These are phyloP conservation scores for Eolophus roseicapilla DNA, from an alignment of 2,113 vertebrate species.

Conservation along the genomic window DNA sequence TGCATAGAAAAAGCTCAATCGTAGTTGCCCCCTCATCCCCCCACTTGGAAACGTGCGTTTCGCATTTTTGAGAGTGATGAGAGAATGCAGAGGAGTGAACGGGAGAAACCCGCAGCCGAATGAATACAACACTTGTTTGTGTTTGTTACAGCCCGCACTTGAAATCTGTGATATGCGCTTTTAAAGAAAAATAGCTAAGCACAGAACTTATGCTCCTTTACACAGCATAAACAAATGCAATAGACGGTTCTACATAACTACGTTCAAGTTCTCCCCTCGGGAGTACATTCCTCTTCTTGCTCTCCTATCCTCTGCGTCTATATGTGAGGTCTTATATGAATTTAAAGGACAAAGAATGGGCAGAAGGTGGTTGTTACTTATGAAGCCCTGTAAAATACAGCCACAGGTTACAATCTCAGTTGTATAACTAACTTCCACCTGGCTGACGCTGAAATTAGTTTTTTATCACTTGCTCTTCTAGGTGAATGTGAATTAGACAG, in stretches of 20 bases:
- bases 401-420: not conserved
- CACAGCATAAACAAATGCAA: not conserved
- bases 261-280: not conserved
- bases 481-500: not conserved
- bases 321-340: fast-evolving
- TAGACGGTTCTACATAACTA: fast-evolving
- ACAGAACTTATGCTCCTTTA: not conserved
- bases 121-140: constrained; percentile 13
- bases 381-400: not conserved
- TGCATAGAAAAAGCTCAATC: constrained; percentile 69
- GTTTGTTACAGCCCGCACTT: not conserved
- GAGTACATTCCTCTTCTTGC: not conserved
- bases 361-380: not conserved
- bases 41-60: constrained; percentile 56
- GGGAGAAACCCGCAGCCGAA: not conserved
- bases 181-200: not conserved
- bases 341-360: not conserved
- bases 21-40: not conserved
- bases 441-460: not conserved
- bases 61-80: not conserved
- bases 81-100: not conserved
- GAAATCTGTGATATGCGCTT: not conserved
- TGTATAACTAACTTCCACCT: not conserved
- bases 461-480: not conserved
- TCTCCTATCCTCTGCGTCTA: not conserved